Conservation (phyloP, 2,113 vertebrate genomes). For the Odocoileus virginianus region DNA sequence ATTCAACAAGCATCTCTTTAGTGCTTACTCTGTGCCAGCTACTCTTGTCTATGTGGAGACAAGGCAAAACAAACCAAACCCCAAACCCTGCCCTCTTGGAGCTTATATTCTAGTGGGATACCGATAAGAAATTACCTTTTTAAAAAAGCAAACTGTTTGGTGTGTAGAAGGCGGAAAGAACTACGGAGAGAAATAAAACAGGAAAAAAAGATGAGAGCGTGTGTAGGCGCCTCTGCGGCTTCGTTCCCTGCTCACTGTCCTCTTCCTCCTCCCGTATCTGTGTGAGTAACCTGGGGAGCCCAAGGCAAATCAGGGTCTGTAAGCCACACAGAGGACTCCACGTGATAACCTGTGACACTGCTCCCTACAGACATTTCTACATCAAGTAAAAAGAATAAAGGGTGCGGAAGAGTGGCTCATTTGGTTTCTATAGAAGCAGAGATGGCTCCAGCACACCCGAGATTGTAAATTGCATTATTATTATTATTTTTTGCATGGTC, state of each 20-base stretch:
- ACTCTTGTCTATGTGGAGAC: not conserved
- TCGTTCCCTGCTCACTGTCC: not conserved
- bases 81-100: not conserved
- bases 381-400: slow-evolving; percentile 58
- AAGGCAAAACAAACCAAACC: not conserved
- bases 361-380: slow-evolving; percentile 66
- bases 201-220: no score
- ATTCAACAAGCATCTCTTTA: not conserved
- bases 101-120: not conserved
- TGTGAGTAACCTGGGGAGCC: slow-evolving; percentile 63
- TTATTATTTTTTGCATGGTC: not conserved
- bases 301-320: slow-evolving; percentile 26
- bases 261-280: slow-evolving; percentile 16
- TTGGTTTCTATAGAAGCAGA: slow-evolving; percentile 20
- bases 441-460: slow-evolving; percentile 63
- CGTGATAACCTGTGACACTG: slow-evolving; percentile 70
- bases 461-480: not conserved
- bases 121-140: not conserved
- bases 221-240: not conserved
- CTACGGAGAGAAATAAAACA: not conserved
- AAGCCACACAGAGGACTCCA: slow-evolving; percentile 65
- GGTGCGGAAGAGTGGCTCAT: slow-evolving; percentile 49
- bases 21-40: not conserved
- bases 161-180: not conserved
- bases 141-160: no score